Evolutionary conservation across 1,140 invertebrate genomes (phyloP), one percentile per base, ranked within the genome.

Genomic region (Drosophila seguyi): DNA sequence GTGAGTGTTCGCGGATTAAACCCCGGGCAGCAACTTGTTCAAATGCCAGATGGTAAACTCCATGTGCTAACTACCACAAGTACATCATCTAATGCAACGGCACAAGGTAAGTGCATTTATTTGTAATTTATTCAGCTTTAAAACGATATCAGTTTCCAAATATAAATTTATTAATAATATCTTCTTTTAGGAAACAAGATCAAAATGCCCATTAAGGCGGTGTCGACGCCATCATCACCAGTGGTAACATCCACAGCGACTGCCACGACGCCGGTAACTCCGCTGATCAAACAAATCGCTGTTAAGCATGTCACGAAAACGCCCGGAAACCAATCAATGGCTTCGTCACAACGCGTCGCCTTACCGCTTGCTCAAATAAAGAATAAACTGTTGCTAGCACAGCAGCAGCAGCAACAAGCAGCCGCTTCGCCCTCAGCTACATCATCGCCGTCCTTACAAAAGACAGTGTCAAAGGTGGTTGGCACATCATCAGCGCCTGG

Each of bases 21-120:
- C 92, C 97, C 97, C 48, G 97, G 98, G n/a, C 98, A 99, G 88
- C 97, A 99, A 82, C 93, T 99, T 27, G 95, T 99, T 25, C 97
- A 98, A 91, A 96, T 98, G 94, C 95, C 98, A 0, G 98, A 99
- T 93, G 98, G 98, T 0, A 97, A 98, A 93, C 93, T 99, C 34
- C 98, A 99, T 85, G 96, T 99, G 4, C 94, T 98, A 20, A 96
- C 95, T 39, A 95, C 95, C 20, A 88, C 93, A 56, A 65, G 71
- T 36, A 20, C 71, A n/a, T 76, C 83, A 11, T 72, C 84, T 8
- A 86, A 80, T 47, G 34, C 94, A 94, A 79, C 88, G 10, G 48
- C 75, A 5, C 66, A 34, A 65, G 81, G 81, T 85, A 34, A 39
- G 18, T 14, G 4, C 14, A 16, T 42, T 42, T 20, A 47, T 16